Conservation (phyloP, 2,113 vertebrate genomes). For the Alaudala cheleensis region DNA sequence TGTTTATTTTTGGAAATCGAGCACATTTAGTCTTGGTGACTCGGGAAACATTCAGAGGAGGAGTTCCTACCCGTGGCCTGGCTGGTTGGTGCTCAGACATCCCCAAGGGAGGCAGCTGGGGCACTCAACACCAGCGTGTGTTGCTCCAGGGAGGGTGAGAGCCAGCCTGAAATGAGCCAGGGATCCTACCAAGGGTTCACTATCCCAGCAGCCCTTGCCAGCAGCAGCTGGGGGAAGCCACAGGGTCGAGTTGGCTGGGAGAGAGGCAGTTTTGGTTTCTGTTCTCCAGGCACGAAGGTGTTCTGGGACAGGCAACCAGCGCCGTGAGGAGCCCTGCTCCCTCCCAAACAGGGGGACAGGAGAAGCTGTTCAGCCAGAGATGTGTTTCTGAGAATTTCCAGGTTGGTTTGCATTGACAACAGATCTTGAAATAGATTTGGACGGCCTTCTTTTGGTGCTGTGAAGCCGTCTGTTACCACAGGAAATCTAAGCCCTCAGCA, state of each 20-base stretch:
- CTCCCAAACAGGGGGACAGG: fast-evolving
- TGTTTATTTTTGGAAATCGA: not conserved
- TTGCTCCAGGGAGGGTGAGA: fast-evolving
- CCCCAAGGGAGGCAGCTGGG: not conserved
- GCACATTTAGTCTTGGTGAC: fast-evolving
- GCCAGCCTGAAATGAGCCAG: fast-evolving
- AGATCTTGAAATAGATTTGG: not conserved
- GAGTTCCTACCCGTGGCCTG: not conserved
- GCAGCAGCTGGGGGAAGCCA: not conserved
- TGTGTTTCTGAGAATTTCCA: not conserved
- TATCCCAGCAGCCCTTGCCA: not conserved
- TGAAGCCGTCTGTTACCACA: not conserved
- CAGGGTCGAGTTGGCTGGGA: not conserved
- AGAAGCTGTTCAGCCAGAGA: not conserved
- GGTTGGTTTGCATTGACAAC: not conserved
- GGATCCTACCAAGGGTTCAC: fast-evolving
- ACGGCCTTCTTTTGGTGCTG: not conserved
- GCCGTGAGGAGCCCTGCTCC: fast-evolving
- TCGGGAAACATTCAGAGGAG: fast-evolving
- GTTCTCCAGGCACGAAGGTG: not conserved
- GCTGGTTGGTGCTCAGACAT: fast-evolving
- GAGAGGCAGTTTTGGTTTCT: not conserved
- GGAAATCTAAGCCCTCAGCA: not conserved
- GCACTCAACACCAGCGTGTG: fast-evolving
- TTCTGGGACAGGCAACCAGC: not conserved